Percentiles rank a stretch among this genome's conserved stretches.
Evolutionary conservation across 2,888 invertebrate genomes (phyloP).

Genomic region (Drosophila quinaria): DNA sequence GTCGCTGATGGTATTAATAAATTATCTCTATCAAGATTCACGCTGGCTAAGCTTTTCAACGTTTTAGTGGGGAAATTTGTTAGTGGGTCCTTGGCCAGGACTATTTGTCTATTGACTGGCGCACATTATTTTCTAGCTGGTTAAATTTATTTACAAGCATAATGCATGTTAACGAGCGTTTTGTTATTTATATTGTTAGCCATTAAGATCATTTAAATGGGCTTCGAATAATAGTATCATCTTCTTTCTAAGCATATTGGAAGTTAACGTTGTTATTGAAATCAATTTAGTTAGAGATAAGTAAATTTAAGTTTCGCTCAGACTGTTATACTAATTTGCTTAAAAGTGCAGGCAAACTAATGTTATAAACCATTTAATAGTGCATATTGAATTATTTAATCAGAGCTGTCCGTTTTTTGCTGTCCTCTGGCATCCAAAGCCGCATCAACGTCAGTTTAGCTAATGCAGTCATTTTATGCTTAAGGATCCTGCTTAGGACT

Average conservation of each 20-base stretch:
- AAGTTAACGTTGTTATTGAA: neutral
- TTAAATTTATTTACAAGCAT: constrained; percentile 76
- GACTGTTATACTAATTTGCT: neutral
- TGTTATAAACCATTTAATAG: constrained; percentile 61
- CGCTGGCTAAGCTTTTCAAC: constrained; percentile 54
- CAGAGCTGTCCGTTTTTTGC: constrained; percentile 27
- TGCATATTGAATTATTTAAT: constrained; percentile 50
- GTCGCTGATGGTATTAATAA: constrained; percentile 81
- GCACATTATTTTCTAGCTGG: constrained; percentile 80
- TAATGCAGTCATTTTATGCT: constrained; percentile 62
- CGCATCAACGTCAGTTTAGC: constrained; percentile 64
- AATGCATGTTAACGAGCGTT: constrained; percentile 75
- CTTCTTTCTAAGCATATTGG: neutral
- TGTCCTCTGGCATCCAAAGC: constrained; percentile 24
- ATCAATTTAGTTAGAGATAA: neutral
- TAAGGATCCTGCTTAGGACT: constrained; percentile 28
- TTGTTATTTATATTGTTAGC: constrained; percentile 60
- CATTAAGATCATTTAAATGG: constrained; percentile 59
- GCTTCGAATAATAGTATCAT: neutral
- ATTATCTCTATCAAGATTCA: constrained; percentile 80
- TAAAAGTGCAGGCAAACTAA: constrained; percentile 31
- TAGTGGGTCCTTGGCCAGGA: constrained; percentile 34
- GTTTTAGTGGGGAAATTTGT: constrained; percentile 60
- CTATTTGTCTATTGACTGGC: constrained; percentile 73
- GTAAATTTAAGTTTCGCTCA: neutral